Percentiles rank a stretch among this genome's conserved stretches.
Evolutionary conservation across 1,140 invertebrate species (phyloP).

Genomic region (Nymphalis io): DNA sequence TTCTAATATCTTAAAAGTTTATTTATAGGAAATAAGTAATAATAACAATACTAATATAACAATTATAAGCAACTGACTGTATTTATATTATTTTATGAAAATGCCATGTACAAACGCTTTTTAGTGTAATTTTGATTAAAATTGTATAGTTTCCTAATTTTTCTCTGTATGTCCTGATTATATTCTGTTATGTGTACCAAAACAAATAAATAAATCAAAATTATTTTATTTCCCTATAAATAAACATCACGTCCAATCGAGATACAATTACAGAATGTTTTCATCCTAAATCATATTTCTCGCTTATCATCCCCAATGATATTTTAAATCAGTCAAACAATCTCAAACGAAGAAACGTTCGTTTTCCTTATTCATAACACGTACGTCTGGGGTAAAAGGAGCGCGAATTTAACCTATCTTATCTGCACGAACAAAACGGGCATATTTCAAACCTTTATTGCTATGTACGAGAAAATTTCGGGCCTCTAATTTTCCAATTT

Average conservation of each 20-base stretch:
- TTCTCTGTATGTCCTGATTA: too few species aligned
- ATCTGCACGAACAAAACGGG: constrained; percentile 34
- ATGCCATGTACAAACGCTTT: too few species aligned
- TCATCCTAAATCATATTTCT: constrained; percentile 27
- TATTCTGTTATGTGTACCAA: too few species aligned
- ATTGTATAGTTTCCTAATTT: too few species aligned
- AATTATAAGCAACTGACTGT: too few species aligned
- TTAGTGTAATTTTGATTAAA: too few species aligned
- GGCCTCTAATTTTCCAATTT: constrained; percentile 9
- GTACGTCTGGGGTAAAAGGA: constrained; percentile 30
- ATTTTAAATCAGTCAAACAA: constrained; percentile 38
- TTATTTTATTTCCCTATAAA: too few species aligned
- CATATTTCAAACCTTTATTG: constrained; percentile 36
- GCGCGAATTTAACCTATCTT: constrained; percentile 40
- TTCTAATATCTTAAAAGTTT: too few species aligned
- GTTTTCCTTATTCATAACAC: constrained; percentile 37
- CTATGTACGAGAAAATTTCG: constrained; percentile 24
- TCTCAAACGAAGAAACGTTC: constrained; percentile 17
- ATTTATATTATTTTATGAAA: too few species aligned
- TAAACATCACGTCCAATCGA: background rate
- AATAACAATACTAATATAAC: too few species aligned
- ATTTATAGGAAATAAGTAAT: too few species aligned
- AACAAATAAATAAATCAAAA: too few species aligned
- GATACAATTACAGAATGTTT: constrained; percentile 8
- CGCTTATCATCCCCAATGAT: constrained; percentile 32